phyloP scores from a whole-genome alignment of 2,113 vertebrate genomes.

The Psittacara wagleri region DNA sequence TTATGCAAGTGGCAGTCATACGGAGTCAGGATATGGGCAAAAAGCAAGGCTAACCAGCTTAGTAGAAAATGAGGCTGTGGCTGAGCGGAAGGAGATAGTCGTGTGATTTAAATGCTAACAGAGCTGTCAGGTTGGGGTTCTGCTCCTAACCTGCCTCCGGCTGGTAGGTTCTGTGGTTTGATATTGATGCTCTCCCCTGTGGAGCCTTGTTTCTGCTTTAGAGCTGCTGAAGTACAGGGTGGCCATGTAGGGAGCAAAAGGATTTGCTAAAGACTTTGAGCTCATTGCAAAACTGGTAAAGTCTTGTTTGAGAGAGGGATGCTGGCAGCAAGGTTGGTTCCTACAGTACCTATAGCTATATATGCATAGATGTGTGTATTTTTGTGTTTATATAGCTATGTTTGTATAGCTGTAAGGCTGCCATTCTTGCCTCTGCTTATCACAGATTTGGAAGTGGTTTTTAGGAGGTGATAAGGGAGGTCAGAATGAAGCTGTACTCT shows the following conservation, averaged over 20 bases:
- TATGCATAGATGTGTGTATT: neutral
- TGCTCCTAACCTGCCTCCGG: neutral
- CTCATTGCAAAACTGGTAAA: neutral
- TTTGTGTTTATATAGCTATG: neutral
- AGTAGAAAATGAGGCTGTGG: neutral
- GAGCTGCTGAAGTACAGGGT: neutral
- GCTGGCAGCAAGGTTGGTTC: neutral
- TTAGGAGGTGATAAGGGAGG: neutral
- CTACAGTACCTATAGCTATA: neutral
- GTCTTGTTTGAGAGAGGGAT: neutral
- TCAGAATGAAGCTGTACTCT: neutral
- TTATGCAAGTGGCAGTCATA: neutral
- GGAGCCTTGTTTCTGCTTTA: neutral
- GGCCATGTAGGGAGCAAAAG: neutral
- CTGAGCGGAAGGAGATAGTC: neutral
- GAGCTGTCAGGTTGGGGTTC: neutral
- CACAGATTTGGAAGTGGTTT: neutral
- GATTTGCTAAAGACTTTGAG: neutral
- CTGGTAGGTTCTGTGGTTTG: neutral
- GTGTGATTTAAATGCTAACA: neutral
- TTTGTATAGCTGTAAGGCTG: neutral
- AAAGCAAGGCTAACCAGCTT: slow-evolving; percentile 10
- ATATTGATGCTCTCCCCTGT: neutral
- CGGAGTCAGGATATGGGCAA: neutral
- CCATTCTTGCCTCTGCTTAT: neutral